Base-by-base conservation (phyloP, 1,140 invertebrate species). In the Aphaenogaster floridana region DNA sequence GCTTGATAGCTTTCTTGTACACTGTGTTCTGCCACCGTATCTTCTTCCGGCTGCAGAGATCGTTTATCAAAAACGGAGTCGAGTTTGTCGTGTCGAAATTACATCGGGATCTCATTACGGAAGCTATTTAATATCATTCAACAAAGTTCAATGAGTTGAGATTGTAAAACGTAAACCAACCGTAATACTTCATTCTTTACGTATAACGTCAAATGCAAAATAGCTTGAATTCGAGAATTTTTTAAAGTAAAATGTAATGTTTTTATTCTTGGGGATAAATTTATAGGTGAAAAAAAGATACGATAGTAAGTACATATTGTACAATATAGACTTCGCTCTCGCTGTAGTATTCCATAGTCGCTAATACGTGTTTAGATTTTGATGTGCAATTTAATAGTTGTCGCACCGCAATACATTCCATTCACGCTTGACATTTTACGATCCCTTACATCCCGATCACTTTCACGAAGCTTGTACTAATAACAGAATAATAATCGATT, bases 1-100 rank as follows among this genome's bases (percentile, higher is more conserved):
- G 80, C 80, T 84, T 84, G n/a, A 84, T 74, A 84, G 54, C 69
- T 76, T 76, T 61, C 48, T 83, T 39, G 54, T 84, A 74, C 42
- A 74, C 28, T 76, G 17, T 34, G 21, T 74, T 48, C 8, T 13
- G 8, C 21, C 54, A 84, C 34, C 69, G 69, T 84, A 61, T 61
- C 17, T 76, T 76, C 42, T 63, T 76, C 28, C 42, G 21, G 39
- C 9, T 59, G 11, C 42, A 48, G n/a, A 42, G 15, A 42, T 42
- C 9, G 21, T 45, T 54, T 57, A 34, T 74, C 39, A 42, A 83
- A 48, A 59, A 15, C 11, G 1, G 8, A 61, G 17, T 59, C 15
- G 3, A 45, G 8, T 61, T 13, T 48, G 36, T 2, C 45, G 13
- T 15, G n/a, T 3, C 36, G 9, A 59, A n/a, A 8, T 83, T 8